Conservation (phyloP, 2,888 invertebrate species). For the Lottia gigantea region DNA sequence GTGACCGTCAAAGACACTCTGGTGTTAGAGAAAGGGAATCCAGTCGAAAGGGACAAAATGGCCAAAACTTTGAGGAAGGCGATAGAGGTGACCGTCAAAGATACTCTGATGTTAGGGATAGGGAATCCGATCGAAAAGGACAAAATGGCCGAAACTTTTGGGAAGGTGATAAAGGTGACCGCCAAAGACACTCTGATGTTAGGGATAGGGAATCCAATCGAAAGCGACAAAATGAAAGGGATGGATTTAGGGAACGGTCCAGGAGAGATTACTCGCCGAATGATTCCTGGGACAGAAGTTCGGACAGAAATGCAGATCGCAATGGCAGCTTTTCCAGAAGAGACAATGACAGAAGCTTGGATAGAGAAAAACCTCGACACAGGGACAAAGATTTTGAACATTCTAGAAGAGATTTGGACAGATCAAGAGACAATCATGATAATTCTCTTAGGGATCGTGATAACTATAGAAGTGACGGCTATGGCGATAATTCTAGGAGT, state of each 20-base stretch:
- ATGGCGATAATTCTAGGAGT: not conserved
- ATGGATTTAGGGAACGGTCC: no score
- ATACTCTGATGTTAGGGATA: slow-evolving; percentile 10
- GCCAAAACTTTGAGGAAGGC: slow-evolving; percentile 13
- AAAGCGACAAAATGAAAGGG: not conserved
- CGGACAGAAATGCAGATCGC: slow-evolving; percentile 7
- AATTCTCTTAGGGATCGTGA: not conserved
- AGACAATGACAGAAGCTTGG: not conserved
- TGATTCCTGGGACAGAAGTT: slow-evolving; percentile 4
- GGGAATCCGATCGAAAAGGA: slow-evolving; percentile 12
- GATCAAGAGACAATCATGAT: not conserved
- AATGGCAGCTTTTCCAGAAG: not conserved
- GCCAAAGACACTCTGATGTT: not conserved
- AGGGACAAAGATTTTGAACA: not conserved
- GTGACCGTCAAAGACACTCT: not conserved
- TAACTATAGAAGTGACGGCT: not conserved
- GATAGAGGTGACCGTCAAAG: not conserved
- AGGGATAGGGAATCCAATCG: not conserved
- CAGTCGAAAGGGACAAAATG: slow-evolving; percentile 11
- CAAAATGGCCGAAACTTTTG: not conserved
- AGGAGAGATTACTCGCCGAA: not conserved
- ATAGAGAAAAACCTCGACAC: not conserved
- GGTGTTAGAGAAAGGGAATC: slow-evolving; percentile 13
- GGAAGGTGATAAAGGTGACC: no score
- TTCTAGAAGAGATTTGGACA: not conserved